Conservation (phyloP, 2,113 vertebrate genomes). For the Myotis brandtii region DNA sequence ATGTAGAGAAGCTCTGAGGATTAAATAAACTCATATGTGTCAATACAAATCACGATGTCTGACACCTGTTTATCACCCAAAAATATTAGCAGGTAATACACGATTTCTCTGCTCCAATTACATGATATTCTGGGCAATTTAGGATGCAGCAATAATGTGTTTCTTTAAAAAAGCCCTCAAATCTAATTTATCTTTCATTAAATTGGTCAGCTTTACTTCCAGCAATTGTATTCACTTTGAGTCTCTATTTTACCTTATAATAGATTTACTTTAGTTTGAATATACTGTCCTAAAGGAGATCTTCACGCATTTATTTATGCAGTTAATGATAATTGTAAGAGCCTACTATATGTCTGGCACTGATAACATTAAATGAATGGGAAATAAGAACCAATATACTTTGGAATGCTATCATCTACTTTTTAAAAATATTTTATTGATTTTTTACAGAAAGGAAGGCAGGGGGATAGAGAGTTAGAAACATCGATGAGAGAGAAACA, state of each 20-base stretch:
- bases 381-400: slow-evolving; percentile 51
- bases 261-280: slow-evolving; percentile 30
- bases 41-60: slow-evolving; percentile 10
- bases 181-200: slow-evolving; percentile 52
- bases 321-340: slow-evolving; percentile 36
- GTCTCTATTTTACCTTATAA: slow-evolving; percentile 31
- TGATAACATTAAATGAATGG: slow-evolving; percentile 55
- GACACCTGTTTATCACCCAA: background rate
- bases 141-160: background rate
- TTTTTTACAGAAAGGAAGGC: too few species aligned
- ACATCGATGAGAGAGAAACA: too few species aligned
- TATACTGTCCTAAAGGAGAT: background rate
- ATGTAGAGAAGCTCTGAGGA: background rate
- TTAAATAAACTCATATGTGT: slow-evolving; percentile 44
- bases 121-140: background rate
- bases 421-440: too few species aligned
- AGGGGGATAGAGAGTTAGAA: too few species aligned
- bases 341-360: slow-evolving; percentile 9
- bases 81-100: slow-evolving; percentile 36
- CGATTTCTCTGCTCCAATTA: slow-evolving; percentile 14
- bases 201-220: slow-evolving; percentile 41
- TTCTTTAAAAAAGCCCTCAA: slow-evolving; percentile 32
- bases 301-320: slow-evolving; percentile 19
- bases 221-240: background rate
- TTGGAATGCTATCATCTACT: slow-evolving; percentile 22